These are phyloP conservation scores for Calonectris borealis DNA, from an alignment of 2,113 vertebrate species.

Conservation along the genomic window DNA sequence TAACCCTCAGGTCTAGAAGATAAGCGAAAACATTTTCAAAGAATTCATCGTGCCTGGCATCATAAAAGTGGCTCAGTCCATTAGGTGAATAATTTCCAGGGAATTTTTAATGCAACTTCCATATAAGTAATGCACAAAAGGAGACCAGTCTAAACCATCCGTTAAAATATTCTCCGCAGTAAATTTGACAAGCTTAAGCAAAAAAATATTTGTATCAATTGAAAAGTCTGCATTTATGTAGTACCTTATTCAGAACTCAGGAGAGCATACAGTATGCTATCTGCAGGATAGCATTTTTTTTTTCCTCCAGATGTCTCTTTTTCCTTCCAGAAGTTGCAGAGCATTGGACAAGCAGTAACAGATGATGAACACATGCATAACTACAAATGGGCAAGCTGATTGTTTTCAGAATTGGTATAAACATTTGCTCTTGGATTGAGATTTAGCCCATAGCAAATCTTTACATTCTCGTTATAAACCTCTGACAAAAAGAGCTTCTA, in stretches of 20 bases:
- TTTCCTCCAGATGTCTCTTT: conserved; percentile 82
- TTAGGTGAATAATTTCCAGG: conserved; percentile 36
- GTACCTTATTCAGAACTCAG: conserved; percentile 67
- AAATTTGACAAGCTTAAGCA: not conserved
- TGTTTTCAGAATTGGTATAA: conserved; percentile 86
- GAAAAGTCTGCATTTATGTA: conserved; percentile 56
- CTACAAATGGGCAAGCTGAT: conserved; percentile 85
- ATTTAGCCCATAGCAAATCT: conserved; percentile 85
- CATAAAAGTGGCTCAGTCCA: not conserved
- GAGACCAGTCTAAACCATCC: not conserved
- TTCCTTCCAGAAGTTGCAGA: conserved; percentile 84
- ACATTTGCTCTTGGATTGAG: conserved; percentile 86
- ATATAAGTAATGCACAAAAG: not conserved
- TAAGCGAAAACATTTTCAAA: conserved; percentile 19
- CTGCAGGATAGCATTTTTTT: conserved; percentile 69
- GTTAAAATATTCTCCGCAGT: not conserved
- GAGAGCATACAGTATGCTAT: conserved; percentile 74
- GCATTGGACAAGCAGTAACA: conserved; percentile 85
- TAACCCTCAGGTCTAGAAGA: not conserved
- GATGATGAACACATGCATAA: conserved; percentile 86
- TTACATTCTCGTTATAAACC: conserved; percentile 82
- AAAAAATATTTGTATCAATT: conserved; percentile 1
- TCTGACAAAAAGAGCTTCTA: conserved; percentile 80
- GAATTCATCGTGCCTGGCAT: not conserved
- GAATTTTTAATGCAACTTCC: not conserved